These are phyloP conservation scores for Rhea americana DNA, from an alignment of 2,113 vertebrate species.

Conservation along the genomic window DNA sequence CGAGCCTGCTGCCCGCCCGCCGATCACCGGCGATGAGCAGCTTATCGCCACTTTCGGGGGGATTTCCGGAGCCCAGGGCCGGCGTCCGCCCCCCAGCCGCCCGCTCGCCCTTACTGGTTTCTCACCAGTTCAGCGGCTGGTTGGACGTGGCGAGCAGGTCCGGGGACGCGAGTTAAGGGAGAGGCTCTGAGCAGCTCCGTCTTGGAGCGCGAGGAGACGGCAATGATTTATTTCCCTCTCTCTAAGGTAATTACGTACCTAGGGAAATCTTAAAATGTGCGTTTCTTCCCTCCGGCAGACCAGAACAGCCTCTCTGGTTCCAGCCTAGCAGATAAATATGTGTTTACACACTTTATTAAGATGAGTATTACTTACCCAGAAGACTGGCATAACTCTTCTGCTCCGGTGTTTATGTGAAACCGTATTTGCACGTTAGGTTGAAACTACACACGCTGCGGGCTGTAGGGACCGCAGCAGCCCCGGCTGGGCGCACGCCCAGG, in stretches of 20 bases:
- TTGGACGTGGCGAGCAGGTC: too few relatives aligned
- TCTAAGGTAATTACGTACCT: slow-evolving; percentile 64
- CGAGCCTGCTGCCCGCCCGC: background rate
- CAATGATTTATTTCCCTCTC: slow-evolving; percentile 49
- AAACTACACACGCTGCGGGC: background rate
- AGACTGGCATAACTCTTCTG: slow-evolving; percentile 45
- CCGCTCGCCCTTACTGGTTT: too few relatives aligned
- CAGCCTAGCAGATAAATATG: slow-evolving; percentile 64
- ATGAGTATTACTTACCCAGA: slow-evolving; percentile 42
- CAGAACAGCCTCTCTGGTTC: slow-evolving; percentile 56
- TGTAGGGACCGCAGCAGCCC: slow-evolving; percentile 2
- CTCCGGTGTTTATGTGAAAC: background rate
- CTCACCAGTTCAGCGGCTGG: too few relatives aligned
- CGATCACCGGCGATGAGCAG: too few relatives aligned
- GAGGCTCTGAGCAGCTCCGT: background rate
- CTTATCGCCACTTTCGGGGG: too few relatives aligned
- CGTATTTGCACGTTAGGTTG: background rate
- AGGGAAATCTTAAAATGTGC: slow-evolving; percentile 43
- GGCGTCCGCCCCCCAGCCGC: too few relatives aligned
- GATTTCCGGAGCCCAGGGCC: too few relatives aligned
- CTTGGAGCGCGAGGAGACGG: background rate
- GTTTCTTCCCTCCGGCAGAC: slow-evolving; percentile 40
- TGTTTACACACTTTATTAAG: slow-evolving; percentile 68
- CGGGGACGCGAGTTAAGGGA: background rate
- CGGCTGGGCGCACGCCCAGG: fast-evolving